Base-by-base conservation (phyloP, 2,113 vertebrate species). In the Tachysurus fulvidraco region DNA sequence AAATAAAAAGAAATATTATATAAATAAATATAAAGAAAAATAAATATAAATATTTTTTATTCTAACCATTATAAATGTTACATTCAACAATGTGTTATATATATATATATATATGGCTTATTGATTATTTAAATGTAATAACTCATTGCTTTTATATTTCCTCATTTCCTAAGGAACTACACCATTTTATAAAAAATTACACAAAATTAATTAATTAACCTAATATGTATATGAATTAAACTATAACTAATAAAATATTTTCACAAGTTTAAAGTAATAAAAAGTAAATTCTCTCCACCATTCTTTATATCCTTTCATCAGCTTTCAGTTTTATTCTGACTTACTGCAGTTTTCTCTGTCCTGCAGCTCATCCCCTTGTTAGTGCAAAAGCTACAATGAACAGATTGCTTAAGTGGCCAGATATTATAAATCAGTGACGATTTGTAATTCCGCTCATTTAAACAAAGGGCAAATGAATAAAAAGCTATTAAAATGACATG, bases 401-500 rank as follows among this genome's bases (percentile, higher is more conserved):
- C 87, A 88, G 89, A 89, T 89, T 86, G 86, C 91, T 94, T 90
- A 93, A 97, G 95, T 95, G 95, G 91, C 90, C 92, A 88, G 88
- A 93, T 94, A 95, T 95, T 94, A 96, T 97, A 97, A 97, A 97
- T 96, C 96, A 96, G 92, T 80, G 89, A 91, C 83, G 91, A 92
- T 96, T 97, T 96, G 95, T 95, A 89, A 93, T 94, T 95, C 93
- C 93, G 94, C 95, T 94, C 93, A 94, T 95, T 95, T 95, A 95
- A 95, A 97, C 96, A 96, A 97, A 96, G 93, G 91, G 9, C 84
- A 91, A 91, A 92, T 89, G 94, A 96, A 96, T 95, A 95, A 95
- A 95, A 95, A 94, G 92, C 95, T 95, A 97, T 98, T 96, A 97
- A 96, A 94, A 96, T 92, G 93, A 95, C 96, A 96, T 94, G 94